These are phyloP conservation scores for Trinectes maculatus DNA, from an alignment of 2,113 vertebrate species.

Conservation along the genomic window DNA sequence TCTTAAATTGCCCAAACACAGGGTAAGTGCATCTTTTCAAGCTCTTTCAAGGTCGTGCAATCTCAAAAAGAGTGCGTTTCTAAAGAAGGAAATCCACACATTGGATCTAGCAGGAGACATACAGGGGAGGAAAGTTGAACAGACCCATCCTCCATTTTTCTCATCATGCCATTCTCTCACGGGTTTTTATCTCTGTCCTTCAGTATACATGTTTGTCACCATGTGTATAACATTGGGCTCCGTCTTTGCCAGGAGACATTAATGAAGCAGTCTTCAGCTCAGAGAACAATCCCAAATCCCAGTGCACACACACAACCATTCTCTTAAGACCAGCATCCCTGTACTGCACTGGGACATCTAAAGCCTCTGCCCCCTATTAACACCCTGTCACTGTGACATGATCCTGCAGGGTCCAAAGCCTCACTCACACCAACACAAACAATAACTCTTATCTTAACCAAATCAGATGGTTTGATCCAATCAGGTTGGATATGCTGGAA, in stretches of 20 bases:
- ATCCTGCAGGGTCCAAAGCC: conserved; percentile 36
- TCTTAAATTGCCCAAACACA: conserved; percentile 7
- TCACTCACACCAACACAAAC: neutral
- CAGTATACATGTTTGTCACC: conserved; percentile 39
- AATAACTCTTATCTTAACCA: conserved; percentile 28
- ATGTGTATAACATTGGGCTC: conserved; percentile 51
- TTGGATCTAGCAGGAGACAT: neutral
- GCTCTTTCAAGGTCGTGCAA: conserved; percentile 33
- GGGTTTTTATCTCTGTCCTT: conserved; percentile 32
- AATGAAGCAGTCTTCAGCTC: conserved; percentile 24
- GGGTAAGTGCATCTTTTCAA: conserved; percentile 33
- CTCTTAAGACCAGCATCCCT: conserved; percentile 43
- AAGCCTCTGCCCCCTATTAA: conserved; percentile 49
- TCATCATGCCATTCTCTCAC: neutral
- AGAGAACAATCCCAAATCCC: conserved; percentile 22
- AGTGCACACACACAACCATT: conserved; percentile 6
- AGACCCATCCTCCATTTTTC: neutral
- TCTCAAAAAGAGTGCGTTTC: neutral
- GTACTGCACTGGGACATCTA: conserved; percentile 33
- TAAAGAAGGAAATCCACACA: neutral
- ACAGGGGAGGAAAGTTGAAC: conserved; percentile 10
- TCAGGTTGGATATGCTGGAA: conserved; percentile 16
- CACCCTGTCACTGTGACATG: conserved; percentile 33
- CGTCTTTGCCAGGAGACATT: conserved; percentile 43
- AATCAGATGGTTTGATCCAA: conserved; percentile 32